These are phyloP conservation scores for Calcarius lapponicus DNA, from an alignment of 2,797 vertebrate species.

Conservation along the genomic window DNA sequence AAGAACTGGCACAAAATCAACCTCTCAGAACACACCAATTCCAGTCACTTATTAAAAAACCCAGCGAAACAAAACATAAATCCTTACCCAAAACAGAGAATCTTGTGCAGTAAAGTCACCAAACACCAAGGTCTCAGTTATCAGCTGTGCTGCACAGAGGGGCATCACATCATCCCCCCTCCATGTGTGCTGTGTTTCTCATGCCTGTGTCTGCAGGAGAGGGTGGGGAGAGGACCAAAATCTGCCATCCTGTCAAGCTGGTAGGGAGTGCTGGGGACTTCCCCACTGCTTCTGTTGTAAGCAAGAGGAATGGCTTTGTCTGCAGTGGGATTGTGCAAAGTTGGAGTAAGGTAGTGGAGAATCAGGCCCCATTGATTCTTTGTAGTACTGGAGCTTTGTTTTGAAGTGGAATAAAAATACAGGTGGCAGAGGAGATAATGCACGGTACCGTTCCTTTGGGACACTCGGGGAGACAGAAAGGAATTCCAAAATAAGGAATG, in stretches of 20 bases:
- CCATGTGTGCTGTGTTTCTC: accelerated
- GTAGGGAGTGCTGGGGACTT: neutral
- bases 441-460: conserved; percentile 16
- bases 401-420: conserved; percentile 63
- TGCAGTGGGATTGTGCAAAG: neutral
- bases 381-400: conserved; percentile 49
- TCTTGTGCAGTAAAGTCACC: neutral
- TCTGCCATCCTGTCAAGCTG: neutral
- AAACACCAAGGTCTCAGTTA: neutral
- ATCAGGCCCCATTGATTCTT: conserved; percentile 23
- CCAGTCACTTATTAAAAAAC: neutral
- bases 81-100: neutral
- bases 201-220: neutral
- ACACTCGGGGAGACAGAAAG: neutral
- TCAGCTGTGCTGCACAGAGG: accelerated
- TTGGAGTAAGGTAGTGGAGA: conserved; percentile 36
- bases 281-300: neutral
- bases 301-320: neutral
- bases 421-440: conserved; percentile 58
- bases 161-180: neutral
- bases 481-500: neutral
- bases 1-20: neutral
- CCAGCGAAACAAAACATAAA: neutral
- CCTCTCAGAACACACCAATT: neutral
- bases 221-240: neutral